Evolutionary conservation across 2,888 invertebrate genomes (phyloP).

Genomic region (Drosophila buzzatii): DNA sequence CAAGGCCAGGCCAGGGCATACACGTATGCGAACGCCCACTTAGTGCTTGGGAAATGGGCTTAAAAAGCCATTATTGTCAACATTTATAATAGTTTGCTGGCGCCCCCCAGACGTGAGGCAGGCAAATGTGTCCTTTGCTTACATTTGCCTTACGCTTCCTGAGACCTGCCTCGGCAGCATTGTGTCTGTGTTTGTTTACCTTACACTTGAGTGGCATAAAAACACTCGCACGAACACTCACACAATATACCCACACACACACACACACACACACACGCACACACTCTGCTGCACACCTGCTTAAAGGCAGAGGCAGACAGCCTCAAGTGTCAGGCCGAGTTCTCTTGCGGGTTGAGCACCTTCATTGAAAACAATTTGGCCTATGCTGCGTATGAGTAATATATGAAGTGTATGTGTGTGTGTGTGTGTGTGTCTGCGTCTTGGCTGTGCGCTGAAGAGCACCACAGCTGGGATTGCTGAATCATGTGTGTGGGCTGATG

Average conservation of each 20-base stretch:
- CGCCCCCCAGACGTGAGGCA: conserved; percentile 24
- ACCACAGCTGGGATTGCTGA: conserved; percentile 3
- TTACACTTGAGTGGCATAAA: conserved; percentile 73
- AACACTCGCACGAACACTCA: conserved; percentile 53
- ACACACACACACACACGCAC: conserved; percentile 6
- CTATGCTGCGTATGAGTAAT: conserved; percentile 70
- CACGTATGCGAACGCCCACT: conserved; percentile 15
- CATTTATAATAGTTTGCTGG: conserved; percentile 78
- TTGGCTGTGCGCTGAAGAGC: conserved; percentile 7
- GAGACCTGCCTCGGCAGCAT: conserved; percentile 24
- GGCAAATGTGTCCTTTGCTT: conserved; percentile 52
- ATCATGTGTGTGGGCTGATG: background rate
- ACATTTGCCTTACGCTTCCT: conserved; percentile 20
- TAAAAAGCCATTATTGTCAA: conserved; percentile 82
- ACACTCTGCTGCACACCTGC: conserved; percentile 37
- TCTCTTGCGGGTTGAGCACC: conserved; percentile 58
- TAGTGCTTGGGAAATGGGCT: conserved; percentile 69
- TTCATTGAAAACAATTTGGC: conserved; percentile 68
- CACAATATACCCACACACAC: conserved; percentile 11
- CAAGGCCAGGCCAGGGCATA: too few relatives aligned
- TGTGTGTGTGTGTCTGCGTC: conserved; percentile 16
- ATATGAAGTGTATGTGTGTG: conserved; percentile 37
- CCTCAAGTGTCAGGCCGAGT: conserved; percentile 59
- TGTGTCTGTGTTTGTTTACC: conserved; percentile 74
- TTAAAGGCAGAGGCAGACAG: conserved; percentile 49